Evolutionary conservation across 2,797 vertebrate species (phyloP), one percentile per base, ranked within the genome.

Genomic region (Okamejei kenojei): DNA sequence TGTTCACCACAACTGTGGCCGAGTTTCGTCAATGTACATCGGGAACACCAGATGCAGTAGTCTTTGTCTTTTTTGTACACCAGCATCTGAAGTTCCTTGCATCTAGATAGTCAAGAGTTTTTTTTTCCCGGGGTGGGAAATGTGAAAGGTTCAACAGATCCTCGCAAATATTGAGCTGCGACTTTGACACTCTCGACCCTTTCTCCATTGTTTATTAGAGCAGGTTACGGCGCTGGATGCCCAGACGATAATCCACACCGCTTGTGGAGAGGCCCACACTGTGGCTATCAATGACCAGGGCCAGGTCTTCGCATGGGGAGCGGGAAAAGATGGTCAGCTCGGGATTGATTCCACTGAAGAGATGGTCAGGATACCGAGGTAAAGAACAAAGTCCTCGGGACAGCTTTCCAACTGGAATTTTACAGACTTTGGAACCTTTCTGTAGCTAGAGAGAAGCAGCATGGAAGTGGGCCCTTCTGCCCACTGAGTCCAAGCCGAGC

Each of bases 281-380:
- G 94, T 99, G 95, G 98, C 98, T 0, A 96, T 99, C 94, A 99
- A 97, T 0, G 97, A 98, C 94, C 97, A 97, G 94, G 99, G 99
- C 78, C 98, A 98, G 93, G 97, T 99, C 93, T 99, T 98, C 94
- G 96, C 98, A 54, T 99, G 99, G 98, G 99, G 99, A 0, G 97
- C 98, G 0, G 98, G 98, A 54, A 97, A 97, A 0, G 97, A 97
- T 2, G 99, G 99, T 0, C 99, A 99, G 93, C 96, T 99, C 3
- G 99, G 99, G 45, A 96, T 99, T 82, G 98, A 98, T 93, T 97
- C 96, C 0, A 93, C 95, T 71, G 98, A 99, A 94, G 96, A 96
- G 0, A 96, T 95, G 0, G 97, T 99, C 94, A 95, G 96, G 2
- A 97, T 99, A 91, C 99, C 99, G 93, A 98, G 99, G 99, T 99